These are phyloP conservation scores for Spongia lamella DNA, from an alignment of 37 sponge, comb jelly and placozoan species.

Conservation along the genomic window DNA sequence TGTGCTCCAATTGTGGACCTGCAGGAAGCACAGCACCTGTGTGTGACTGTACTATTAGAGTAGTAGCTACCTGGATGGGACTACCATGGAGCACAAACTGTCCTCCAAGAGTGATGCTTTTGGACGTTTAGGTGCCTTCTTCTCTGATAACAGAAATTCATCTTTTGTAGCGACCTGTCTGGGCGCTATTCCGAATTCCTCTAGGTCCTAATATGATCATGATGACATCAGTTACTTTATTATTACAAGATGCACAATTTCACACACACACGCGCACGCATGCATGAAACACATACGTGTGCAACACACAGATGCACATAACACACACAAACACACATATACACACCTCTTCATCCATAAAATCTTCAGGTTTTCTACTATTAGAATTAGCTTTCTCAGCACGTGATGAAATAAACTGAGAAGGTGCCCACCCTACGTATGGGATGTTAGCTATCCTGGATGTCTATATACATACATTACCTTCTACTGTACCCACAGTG, in stretches of 20 bases:
- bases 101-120: slow-evolving; percentile 51
- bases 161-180: slow-evolving; percentile 54
- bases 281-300: no score
- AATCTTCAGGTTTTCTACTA: slow-evolving; percentile 80
- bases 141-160: slow-evolving; percentile 23
- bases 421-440: slow-evolving; percentile 83
- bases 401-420: slow-evolving; percentile 79
- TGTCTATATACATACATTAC: slow-evolving; percentile 25
- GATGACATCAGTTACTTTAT: background rate
- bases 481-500: slow-evolving; percentile 95
- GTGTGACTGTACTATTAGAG: no score
- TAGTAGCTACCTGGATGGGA: slow-evolving; percentile 53
- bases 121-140: background rate
- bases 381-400: slow-evolving; percentile 25
- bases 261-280: background rate
- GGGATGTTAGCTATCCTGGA: background rate
- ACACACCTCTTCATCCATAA: slow-evolving; percentile 93
- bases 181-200: slow-evolving; percentile 87
- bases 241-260: background rate
- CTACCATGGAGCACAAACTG: slow-evolving; percentile 23
- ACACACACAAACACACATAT: no score
- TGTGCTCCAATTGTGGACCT: slow-evolving; percentile 70
- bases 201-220: slow-evolving; percentile 83
- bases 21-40: background rate
- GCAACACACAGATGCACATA: background rate